These are phyloP conservation scores for Phytoseiulus persimilis DNA, from an alignment of 2,888 invertebrate species.

Conservation along the genomic window DNA sequence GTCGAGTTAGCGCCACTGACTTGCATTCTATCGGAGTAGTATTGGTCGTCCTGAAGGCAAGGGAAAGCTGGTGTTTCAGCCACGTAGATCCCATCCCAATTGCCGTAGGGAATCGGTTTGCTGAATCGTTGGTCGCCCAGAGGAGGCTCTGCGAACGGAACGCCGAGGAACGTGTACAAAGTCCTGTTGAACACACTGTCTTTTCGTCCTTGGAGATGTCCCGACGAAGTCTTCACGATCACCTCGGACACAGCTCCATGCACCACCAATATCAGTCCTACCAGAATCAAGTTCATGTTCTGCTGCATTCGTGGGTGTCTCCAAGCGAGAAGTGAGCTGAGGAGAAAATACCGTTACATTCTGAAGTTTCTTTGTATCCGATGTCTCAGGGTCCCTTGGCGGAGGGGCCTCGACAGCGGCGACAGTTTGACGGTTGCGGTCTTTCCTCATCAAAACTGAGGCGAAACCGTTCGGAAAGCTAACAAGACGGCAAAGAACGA, in stretches of 20 bases:
- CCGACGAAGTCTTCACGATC: slow-evolving; percentile 33
- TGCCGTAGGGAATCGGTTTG: slow-evolving; percentile 39
- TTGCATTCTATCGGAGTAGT: slow-evolving; percentile 15
- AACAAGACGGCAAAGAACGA: too few species aligned
- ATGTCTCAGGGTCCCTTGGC: too few species aligned
- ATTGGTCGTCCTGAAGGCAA: slow-evolving; percentile 42
- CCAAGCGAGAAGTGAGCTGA: not conserved
- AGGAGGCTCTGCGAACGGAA: slow-evolving; percentile 43
- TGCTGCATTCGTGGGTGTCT: not conserved
- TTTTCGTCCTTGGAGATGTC: slow-evolving; percentile 39
- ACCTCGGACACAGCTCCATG: not conserved
- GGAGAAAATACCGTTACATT: not conserved
- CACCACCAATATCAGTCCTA: not conserved
- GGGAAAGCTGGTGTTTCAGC: slow-evolving; percentile 40
- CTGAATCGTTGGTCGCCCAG: slow-evolving; percentile 40
- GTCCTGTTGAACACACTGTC: slow-evolving; percentile 41
- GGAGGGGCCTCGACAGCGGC: not conserved
- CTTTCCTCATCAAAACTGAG: too few species aligned
- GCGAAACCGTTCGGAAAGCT: too few species aligned
- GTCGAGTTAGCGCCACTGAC: slow-evolving; percentile 39
- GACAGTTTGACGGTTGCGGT: not conserved
- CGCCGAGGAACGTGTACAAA: slow-evolving; percentile 42
- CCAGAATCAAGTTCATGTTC: not conserved
- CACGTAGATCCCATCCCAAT: slow-evolving; percentile 41
- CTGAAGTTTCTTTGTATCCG: not conserved